Evolutionary conservation across 2,797 vertebrate genomes (phyloP).

Genomic region (Myiotriccus ornatus): DNA sequence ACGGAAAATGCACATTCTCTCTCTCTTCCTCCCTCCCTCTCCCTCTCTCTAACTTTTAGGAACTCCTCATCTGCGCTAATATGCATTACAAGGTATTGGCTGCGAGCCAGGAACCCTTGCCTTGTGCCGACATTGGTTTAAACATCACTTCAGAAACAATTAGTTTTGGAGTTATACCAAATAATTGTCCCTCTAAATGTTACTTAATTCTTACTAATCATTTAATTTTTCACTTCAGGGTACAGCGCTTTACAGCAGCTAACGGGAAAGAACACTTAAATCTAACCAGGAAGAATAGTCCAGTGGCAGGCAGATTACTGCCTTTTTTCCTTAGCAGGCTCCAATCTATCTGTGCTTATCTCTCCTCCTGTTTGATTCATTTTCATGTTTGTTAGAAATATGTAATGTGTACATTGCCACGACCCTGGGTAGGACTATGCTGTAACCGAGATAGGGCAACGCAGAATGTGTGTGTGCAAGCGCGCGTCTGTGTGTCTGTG

Average conservation of each 20-base stretch:
- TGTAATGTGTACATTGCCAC: constrained; percentile 66
- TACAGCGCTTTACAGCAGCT: not conserved
- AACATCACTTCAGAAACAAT: constrained; percentile 70
- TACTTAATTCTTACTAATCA: constrained; percentile 40
- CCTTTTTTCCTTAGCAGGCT: constrained; percentile 61
- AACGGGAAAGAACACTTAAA: not conserved
- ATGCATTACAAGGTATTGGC: constrained; percentile 75
- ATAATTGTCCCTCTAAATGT: constrained; percentile 63
- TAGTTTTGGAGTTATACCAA: constrained; percentile 65
- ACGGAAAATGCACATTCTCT: constrained; percentile 9
- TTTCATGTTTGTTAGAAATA: constrained; percentile 68
- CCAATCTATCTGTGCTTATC: constrained; percentile 74
- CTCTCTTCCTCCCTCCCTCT: constrained; percentile 36
- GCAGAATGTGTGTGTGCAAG: not conserved
- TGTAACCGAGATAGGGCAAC: constrained; percentile 68
- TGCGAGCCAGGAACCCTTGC: constrained; percentile 56
- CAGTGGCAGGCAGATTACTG: constrained; percentile 15
- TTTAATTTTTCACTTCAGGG: constrained; percentile 32
- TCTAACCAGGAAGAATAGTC: constrained; percentile 1
- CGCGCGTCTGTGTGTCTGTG: not conserved
- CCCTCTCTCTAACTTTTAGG: constrained; percentile 70
- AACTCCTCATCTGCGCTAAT: constrained; percentile 66
- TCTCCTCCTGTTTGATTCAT: constrained; percentile 61
- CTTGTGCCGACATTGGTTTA: constrained; percentile 62
- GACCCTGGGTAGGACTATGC: constrained; percentile 73